Evolutionary conservation across 1,140 invertebrate species (phyloP).

Genomic region (Anthonomus grandis): DNA sequence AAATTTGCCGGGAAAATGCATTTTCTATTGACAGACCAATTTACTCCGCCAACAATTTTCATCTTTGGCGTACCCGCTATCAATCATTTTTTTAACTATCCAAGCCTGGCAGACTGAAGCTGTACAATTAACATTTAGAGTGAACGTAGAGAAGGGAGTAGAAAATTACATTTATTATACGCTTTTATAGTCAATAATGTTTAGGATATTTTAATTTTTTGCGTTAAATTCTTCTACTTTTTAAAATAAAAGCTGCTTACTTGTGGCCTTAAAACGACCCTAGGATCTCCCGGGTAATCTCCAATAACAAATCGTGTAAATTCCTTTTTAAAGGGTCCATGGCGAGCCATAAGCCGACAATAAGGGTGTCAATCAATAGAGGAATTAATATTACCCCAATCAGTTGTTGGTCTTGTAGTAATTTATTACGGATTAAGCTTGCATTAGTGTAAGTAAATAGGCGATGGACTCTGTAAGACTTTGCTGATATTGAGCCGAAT

Average conservation of each 20-base stretch:
- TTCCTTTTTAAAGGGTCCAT: conserved; percentile 82
- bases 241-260: conserved; percentile 48
- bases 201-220: not conserved
- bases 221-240: not conserved
- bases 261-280: conserved; percentile 84
- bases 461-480: conserved; percentile 82
- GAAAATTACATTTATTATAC: too few relatives aligned
- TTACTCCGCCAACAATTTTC: too few relatives aligned
- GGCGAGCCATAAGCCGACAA: conserved; percentile 75
- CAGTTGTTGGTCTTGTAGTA: conserved; percentile 80
- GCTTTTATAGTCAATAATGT: not conserved
- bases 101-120: too few relatives aligned
- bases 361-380: conserved; percentile 72
- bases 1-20: too few relatives aligned
- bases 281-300: conserved; percentile 72
- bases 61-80: too few relatives aligned
- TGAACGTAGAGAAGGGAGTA: not conserved
- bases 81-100: too few relatives aligned
- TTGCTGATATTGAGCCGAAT: conserved; percentile 88
- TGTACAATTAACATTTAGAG: too few relatives aligned
- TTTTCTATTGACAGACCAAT: too few relatives aligned
- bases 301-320: conserved; percentile 77
- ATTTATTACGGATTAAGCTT: conserved; percentile 58
- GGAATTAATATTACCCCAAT: conserved; percentile 76
- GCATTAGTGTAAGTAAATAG: conserved; percentile 64